These are phyloP conservation scores for Pseudeuparius sepicola DNA, from an alignment of 2,888 invertebrate species.

Conservation along the genomic window DNA sequence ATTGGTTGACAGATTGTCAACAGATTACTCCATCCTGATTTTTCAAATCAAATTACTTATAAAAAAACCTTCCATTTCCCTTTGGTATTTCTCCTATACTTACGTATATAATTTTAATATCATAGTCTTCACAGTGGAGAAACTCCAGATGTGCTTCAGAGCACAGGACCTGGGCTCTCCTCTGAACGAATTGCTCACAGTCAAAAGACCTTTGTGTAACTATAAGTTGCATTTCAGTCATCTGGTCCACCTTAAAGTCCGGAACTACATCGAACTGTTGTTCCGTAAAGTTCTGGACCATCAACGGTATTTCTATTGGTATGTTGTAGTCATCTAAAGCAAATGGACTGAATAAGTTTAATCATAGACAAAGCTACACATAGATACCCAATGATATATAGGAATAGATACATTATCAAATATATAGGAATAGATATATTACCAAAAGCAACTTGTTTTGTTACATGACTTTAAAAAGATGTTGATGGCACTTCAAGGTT, in stretches of 20 bases:
- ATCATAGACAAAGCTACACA: no score
- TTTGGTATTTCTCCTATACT: no score
- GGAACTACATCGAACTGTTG: conserved; percentile 38
- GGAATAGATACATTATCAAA: no score
- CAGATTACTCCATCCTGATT: no score
- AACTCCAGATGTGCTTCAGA: conserved; percentile 36
- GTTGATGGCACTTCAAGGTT: no score
- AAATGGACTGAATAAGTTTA: conserved; percentile 6
- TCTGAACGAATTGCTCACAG: conserved; percentile 39
- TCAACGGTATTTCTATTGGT: conserved; percentile 38
- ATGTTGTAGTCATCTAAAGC: conserved; percentile 38
- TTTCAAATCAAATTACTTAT: no score
- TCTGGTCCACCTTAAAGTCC: conserved; percentile 36
- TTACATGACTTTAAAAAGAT: no score
- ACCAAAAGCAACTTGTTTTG: no score
- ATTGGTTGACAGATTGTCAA: no score
- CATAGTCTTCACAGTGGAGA: conserved; percentile 39
- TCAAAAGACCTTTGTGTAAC: conserved; percentile 39
- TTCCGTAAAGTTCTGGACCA: conserved; percentile 37
- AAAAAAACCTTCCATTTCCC: no score
- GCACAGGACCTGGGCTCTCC: conserved; percentile 37
- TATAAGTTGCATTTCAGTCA: conserved; percentile 37
- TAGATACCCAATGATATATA: no score
- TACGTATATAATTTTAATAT: conserved; percentile 39
- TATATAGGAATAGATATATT: no score